These are phyloP conservation scores for Saccostrea glomerata DNA, from an alignment of 1,140 invertebrate genomes.

Conservation along the genomic window DNA sequence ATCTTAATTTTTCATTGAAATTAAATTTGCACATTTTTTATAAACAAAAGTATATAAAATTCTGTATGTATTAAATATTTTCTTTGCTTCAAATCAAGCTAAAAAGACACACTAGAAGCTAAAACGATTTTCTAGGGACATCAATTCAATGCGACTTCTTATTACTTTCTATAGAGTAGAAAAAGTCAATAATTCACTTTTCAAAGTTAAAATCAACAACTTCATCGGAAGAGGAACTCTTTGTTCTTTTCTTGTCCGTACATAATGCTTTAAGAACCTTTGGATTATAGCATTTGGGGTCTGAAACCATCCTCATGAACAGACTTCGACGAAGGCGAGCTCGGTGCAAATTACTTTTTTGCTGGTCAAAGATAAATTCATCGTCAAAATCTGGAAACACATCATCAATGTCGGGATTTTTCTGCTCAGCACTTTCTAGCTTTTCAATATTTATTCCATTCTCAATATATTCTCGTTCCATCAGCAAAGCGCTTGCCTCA, in stretches of 20 bases:
- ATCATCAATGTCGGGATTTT: conserved; percentile 68
- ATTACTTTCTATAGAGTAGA: background rate
- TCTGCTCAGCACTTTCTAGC: conserved; percentile 26
- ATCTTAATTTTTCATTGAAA: background rate
- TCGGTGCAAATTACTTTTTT: conserved; percentile 67
- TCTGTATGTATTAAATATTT: too few relatives aligned
- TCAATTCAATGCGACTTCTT: background rate
- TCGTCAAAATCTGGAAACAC: conserved; percentile 69
- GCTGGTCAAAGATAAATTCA: conserved; percentile 73
- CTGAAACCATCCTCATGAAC: conserved; percentile 96
- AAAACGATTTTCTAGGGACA: background rate
- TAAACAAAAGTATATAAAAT: conserved; percentile 24
- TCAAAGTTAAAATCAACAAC: background rate
- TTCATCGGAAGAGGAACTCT: conserved; percentile 34
- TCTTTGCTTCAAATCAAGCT: too few relatives aligned
- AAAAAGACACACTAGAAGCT: too few relatives aligned
- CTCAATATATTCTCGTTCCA: conserved; percentile 50
- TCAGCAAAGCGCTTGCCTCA: conserved; percentile 88
- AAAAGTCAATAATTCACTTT: background rate
- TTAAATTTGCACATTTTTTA: background rate
- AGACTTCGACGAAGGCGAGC: conserved; percentile 85
- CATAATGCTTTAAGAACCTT: conserved; percentile 80
- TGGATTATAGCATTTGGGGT: conserved; percentile 97
- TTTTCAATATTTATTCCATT: conserved; percentile 55
- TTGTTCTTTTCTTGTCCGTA: conserved; percentile 48